Evolutionary conservation across 2,888 invertebrate species (phyloP).

Genomic region (Morpho achilles): DNA sequence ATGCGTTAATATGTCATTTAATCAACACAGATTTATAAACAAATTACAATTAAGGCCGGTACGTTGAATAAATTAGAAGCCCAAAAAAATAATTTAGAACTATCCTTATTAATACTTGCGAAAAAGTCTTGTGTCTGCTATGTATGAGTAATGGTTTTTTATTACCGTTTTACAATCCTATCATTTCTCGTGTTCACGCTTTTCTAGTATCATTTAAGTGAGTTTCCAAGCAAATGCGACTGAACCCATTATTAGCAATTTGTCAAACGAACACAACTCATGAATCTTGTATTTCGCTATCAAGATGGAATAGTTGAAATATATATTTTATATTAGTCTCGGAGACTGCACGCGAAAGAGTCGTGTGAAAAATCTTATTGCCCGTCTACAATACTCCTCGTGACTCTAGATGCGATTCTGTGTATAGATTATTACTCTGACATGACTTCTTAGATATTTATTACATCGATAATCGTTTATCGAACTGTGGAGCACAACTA

Average conservation of each 20-base stretch:
- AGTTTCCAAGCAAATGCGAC: too few species aligned
- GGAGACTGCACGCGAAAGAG: slow-evolving; percentile 48
- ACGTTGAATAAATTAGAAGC: too few species aligned
- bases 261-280: slow-evolving; percentile 33
- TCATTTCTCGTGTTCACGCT: too few species aligned
- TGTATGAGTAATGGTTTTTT: too few species aligned
- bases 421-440: slow-evolving; percentile 64
- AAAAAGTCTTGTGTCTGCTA: too few species aligned
- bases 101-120: too few species aligned
- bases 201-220: too few species aligned
- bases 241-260: slow-evolving; percentile 24
- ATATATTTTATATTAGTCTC: slow-evolving; percentile 52
- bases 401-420: slow-evolving; percentile 64
- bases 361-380: slow-evolving; percentile 64
- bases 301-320: slow-evolving; percentile 56
- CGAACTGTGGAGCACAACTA: slow-evolving; percentile 9
- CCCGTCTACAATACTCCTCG: slow-evolving; percentile 63
- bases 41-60: too few species aligned
- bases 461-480: slow-evolving; percentile 51
- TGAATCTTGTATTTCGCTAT: slow-evolving; percentile 30
- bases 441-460: slow-evolving; percentile 72
- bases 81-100: too few species aligned
- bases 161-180: too few species aligned
- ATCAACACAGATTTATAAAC: too few species aligned
- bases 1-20: too few species aligned